A percentile compares a stretch with the other conserved stretches of the same genome.
Evolutionary conservation across 1,140 invertebrate genomes (phyloP).

Genomic region (Heliconius hermathena): DNA sequence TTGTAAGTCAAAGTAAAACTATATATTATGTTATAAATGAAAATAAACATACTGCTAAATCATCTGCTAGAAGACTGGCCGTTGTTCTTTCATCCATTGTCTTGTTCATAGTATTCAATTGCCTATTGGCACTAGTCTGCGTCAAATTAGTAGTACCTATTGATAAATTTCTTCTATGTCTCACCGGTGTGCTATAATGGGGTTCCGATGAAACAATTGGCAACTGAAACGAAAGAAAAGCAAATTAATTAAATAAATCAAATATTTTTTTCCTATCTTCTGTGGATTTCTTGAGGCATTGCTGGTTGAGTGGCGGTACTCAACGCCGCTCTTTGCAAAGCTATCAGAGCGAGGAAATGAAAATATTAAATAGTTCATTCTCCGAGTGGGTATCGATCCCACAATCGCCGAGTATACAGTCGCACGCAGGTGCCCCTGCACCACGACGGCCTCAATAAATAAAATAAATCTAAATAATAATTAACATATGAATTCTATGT

Average conservation of each 20-base stretch:
- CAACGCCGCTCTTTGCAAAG: too few relatives aligned
- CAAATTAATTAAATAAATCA: too few relatives aligned
- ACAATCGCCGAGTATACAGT: too few relatives aligned
- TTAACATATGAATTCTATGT: not conserved
- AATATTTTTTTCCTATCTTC: too few relatives aligned
- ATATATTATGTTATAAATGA: too few relatives aligned
- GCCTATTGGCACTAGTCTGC: slow-evolving; percentile 64
- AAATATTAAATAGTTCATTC: too few relatives aligned
- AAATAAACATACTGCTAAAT: slow-evolving; percentile 62
- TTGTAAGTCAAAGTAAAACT: too few relatives aligned
- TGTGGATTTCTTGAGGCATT: too few relatives aligned
- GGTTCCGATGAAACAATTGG: slow-evolving; percentile 75
- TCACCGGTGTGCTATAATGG: slow-evolving; percentile 78
- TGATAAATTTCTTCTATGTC: slow-evolving; percentile 84
- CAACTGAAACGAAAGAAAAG: slow-evolving; percentile 56
- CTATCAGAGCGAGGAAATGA: too few relatives aligned
- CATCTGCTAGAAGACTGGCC: slow-evolving; percentile 77
- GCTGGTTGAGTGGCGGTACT: too few relatives aligned
- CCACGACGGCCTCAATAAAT: not conserved
- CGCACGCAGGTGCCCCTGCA: too few relatives aligned
- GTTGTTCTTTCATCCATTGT: slow-evolving; percentile 79
- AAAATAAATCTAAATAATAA: not conserved
- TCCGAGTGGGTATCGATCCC: too few relatives aligned
- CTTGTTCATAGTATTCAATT: slow-evolving; percentile 68
- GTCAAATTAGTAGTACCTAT: slow-evolving; percentile 75